Evolutionary conservation across 2,888 invertebrate genomes (phyloP).

Genomic region (Netelia fuscicornis): DNA sequence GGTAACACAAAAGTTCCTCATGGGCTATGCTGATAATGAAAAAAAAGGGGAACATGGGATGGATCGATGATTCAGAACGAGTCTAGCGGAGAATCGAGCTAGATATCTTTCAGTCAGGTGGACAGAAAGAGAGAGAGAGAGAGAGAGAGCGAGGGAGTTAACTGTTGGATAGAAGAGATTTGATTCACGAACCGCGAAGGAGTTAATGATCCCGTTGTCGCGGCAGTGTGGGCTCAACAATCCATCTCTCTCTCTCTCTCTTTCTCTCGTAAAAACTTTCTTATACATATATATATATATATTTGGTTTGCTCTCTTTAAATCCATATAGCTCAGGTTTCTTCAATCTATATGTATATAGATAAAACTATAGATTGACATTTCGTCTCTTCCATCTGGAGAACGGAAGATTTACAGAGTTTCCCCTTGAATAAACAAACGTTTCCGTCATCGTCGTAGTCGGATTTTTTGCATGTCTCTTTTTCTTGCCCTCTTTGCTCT

Average conservation of each 20-base stretch:
- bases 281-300: constrained; percentile 12
- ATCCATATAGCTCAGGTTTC: constrained; percentile 4
- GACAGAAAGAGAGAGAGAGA: constrained; percentile 20
- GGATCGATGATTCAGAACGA: constrained; percentile 66
- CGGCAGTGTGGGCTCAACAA: constrained; percentile 51
- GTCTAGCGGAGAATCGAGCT: constrained; percentile 60
- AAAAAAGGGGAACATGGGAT: constrained; percentile 54
- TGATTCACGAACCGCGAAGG: constrained; percentile 68
- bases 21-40: constrained; percentile 38
- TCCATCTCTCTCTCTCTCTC: constrained; percentile 29
- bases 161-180: constrained; percentile 51
- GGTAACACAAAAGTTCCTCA: constrained; percentile 53
- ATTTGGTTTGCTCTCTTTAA: not conserved
- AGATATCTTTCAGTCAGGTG: constrained; percentile 49
- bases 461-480: constrained; percentile 43
- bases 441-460: constrained; percentile 65
- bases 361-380: constrained; percentile 41
- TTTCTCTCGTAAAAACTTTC: not conserved
- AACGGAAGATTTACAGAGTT: constrained; percentile 65
- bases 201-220: constrained; percentile 70
- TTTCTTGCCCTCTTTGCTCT: constrained; percentile 33
- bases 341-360: constrained; percentile 1
- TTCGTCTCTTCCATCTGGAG: constrained; percentile 59
- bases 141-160: constrained; percentile 36
- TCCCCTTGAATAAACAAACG: constrained; percentile 74